Base-by-base conservation (phyloP, 2,797 vertebrate genomes). In the Oreochromis mossambicus region DNA sequence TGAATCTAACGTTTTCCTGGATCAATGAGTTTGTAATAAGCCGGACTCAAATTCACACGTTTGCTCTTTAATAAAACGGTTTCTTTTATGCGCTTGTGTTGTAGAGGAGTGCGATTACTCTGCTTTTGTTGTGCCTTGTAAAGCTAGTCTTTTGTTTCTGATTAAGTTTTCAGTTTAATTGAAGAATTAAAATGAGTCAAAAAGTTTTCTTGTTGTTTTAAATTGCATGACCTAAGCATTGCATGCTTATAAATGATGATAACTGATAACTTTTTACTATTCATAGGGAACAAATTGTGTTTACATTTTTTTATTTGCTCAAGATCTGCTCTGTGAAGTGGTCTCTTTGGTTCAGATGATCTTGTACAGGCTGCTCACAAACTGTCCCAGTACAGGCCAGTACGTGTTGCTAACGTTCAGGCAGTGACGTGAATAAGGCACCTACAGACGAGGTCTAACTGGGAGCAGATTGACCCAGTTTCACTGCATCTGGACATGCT, bases 381-480 rank as follows among this genome's bases (percentile, higher is more conserved):
- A 21, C 9, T n/a, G 6, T 41, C 15, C 8, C n/a, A 3, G 9
- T 56, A 52, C 63, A 19, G 56, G 14, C 34, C 17, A 17, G 26
- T 73, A 48, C 7, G 8, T 55, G 78, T 82, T 26, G 52, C 51
- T 36, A 43, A 43, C 43, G 21, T 70, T n/a, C 7, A 36, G 41
- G 10, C 46, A 29, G 3, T 13, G 21, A 78, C 15, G 51, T 83
- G 63, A 36, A 6, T 36, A n/a, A 55, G 46, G 48, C 14, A 15
- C 8, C 32, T 24, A 80, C n/a, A 50, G 36, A 83, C 5, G 24
- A n/a, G 34, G 63, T 78, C 52, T 38, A 52, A 54, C 52, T 29
- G 52, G 24, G 66, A 56, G 41, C 52, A 86, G 19, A 46, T 2
- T 89, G 88, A 90, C 81, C 90, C 80, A 89, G 50, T 89, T 94